A percentile compares a stretch with the other conserved stretches of the same genome.
Conservation (phyloP, 1,140 invertebrate genomes). For the Drosophila orena region DNA sequence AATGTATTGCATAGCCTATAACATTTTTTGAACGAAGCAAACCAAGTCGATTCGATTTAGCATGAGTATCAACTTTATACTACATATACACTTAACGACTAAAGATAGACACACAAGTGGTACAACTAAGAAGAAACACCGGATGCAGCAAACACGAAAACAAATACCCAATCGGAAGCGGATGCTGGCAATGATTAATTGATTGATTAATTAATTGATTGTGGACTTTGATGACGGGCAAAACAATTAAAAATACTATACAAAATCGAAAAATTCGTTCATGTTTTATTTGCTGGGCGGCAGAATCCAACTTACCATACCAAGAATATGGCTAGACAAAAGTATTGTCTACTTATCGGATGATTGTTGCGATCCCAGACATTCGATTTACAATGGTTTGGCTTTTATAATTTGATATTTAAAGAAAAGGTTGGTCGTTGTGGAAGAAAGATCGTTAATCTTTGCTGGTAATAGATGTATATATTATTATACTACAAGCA, state of each 20-base stretch:
- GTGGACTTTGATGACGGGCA: slow-evolving; percentile 50
- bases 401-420: no score
- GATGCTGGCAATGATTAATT: slow-evolving; percentile 13
- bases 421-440: no score
- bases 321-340: background rate
- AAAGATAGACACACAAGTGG: slow-evolving; percentile 11
- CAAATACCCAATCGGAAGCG: slow-evolving; percentile 6
- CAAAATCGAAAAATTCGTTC: slow-evolving; percentile 35
- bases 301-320: no score
- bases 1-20: slow-evolving; percentile 54
- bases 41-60: slow-evolving; percentile 51
- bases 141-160: slow-evolving; percentile 5
- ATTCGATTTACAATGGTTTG: no score
- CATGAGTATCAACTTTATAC: slow-evolving; percentile 59
- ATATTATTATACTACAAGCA: background rate
- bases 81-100: slow-evolving; percentile 32
- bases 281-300: background rate
- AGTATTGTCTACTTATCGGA: slow-evolving; percentile 1
- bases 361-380: background rate
- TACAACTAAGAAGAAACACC: slow-evolving; percentile 12
- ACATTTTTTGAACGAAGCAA: slow-evolving; percentile 58
- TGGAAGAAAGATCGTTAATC: background rate
- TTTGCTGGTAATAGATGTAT: background rate
- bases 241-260: slow-evolving; percentile 75
- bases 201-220: slow-evolving; percentile 48